Conservation (phyloP, 2,888 invertebrate genomes). For the Harmothoe impar region DNA sequence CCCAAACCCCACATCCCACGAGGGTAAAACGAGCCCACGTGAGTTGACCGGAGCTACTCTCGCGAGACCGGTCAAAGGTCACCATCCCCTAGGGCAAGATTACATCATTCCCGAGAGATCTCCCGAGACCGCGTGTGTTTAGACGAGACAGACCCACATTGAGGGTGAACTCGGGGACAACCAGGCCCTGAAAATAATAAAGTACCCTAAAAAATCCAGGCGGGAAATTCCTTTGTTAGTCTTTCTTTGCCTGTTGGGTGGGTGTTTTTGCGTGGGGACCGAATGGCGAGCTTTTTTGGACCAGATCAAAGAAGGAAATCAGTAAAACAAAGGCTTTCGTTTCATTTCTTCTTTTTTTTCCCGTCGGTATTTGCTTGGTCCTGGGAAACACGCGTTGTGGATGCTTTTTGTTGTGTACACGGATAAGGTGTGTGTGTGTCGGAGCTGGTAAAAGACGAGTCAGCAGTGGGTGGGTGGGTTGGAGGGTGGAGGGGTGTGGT, state of each 20-base stretch:
- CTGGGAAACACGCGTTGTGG: slow-evolving; percentile 36
- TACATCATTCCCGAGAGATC: slow-evolving; percentile 35
- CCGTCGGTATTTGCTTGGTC: slow-evolving; percentile 32
- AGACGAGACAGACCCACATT: background rate
- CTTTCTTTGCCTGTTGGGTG: slow-evolving; percentile 24
- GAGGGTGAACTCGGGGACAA: background rate
- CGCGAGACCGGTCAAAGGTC: slow-evolving; percentile 52
- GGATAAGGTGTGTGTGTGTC: background rate
- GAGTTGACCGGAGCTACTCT: slow-evolving; percentile 36
- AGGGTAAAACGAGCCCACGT: background rate
- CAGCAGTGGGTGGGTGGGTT: background rate
- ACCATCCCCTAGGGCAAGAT: background rate
- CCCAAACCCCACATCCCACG: too few relatives aligned
- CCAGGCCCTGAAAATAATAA: background rate
- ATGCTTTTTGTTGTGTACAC: slow-evolving; percentile 6
- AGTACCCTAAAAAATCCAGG: background rate
- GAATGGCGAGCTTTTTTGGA: slow-evolving; percentile 43
- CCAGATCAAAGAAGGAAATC: slow-evolving; percentile 56
- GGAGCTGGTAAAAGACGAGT: background rate
- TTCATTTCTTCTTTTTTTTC: slow-evolving; percentile 36
- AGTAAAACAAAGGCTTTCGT: slow-evolving; percentile 54
- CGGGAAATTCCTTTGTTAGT: slow-evolving; percentile 47
- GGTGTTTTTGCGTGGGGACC: background rate
- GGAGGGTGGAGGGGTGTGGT: background rate
- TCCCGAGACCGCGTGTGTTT: slow-evolving; percentile 17